phyloP scores from a whole-genome alignment of 2,797 vertebrate genomes.

The Sphenopsis melanotis region DNA sequence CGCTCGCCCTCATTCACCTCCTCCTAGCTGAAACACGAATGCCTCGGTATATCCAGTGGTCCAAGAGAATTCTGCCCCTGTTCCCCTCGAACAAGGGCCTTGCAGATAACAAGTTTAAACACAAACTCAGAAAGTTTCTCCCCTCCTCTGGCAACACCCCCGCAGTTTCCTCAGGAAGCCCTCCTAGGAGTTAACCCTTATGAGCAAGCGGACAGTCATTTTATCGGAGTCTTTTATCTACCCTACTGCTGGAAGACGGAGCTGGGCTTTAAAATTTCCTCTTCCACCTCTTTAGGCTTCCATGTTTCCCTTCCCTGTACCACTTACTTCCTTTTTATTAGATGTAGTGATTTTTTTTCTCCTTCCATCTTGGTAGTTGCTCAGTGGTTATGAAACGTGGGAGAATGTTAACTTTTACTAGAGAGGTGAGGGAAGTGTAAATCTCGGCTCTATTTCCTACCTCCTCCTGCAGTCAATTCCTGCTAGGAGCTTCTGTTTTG shows the following conservation, averaged over 20 bases:
- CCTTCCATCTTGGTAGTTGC: neutral
- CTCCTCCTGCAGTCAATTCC: neutral
- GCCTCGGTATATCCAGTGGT: neutral
- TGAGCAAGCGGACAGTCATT: neutral
- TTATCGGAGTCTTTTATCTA: neutral
- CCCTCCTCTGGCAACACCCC: neutral
- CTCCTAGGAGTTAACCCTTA: slow-evolving; percentile 23
- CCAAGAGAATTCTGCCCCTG: neutral
- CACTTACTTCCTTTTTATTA: neutral
- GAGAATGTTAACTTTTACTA: neutral
- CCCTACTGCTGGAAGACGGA: neutral
- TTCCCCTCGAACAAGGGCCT: neutral
- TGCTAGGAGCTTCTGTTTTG: neutral
- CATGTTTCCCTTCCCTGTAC: neutral
- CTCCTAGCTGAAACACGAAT: neutral
- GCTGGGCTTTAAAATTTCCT: neutral
- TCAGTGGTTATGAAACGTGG: neutral
- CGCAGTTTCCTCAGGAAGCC: neutral
- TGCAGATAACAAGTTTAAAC: slow-evolving; percentile 53
- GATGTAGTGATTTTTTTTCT: neutral
- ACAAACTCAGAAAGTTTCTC: slow-evolving; percentile 6
- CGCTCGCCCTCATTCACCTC: too few relatives aligned
- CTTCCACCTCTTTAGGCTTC: neutral
- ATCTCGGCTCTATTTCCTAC: neutral
- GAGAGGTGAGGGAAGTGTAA: neutral